Evolutionary conservation across 2,113 vertebrate species (phyloP), one percentile per base, ranked within the genome.

Genomic region (Antechinus stuartii): DNA sequence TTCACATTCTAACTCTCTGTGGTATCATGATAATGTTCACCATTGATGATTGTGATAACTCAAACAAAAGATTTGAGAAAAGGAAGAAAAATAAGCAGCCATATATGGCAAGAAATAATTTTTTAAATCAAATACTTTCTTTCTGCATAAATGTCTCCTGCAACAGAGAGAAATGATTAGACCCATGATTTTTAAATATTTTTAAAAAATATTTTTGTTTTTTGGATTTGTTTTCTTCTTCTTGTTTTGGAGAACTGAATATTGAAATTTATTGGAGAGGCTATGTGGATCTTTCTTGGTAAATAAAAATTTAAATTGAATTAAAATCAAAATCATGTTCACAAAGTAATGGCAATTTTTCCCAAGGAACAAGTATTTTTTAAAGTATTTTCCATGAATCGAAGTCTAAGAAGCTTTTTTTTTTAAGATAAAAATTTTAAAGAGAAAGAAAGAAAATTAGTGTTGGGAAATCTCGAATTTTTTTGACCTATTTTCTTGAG

Each of bases 1-100:
- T 84, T 89, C 26, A 96, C 96, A 94, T 91, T 61, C 24, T 92
- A 93, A 96, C 30, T 22, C 49, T 84, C 91, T 97, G 89, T 61
- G 90, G 6, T 52, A 95, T 92, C 76, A 94, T 1, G 57, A 30
- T 1, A n/a, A 91, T 93, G 95, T 54, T 95, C 91, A 92, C 0
- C 94, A 56, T 49, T 54, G 19, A 27, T 93, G 22, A 93, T 24
- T 95, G 1, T 90, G 53, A 50, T 47, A 47, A 56, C 76, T 84
- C 0, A 46, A 96, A 76, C 9, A 96, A 96, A 49, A 93, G 22
- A 76, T 30, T 1, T 42, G 91, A 89, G 0, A 1, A 91, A 89
- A 3, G 61, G 8, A 42, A 95, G 8, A 14, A 93, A 68, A 96
- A 95, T 4, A n/a, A 19, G 0, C 2, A 97, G 19, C 14, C 55